A percentile compares a stretch with the other conserved stretches of the same genome.
Conservation (phyloP, 2,888 invertebrate species). For the Gnatocerus cornutus region DNA sequence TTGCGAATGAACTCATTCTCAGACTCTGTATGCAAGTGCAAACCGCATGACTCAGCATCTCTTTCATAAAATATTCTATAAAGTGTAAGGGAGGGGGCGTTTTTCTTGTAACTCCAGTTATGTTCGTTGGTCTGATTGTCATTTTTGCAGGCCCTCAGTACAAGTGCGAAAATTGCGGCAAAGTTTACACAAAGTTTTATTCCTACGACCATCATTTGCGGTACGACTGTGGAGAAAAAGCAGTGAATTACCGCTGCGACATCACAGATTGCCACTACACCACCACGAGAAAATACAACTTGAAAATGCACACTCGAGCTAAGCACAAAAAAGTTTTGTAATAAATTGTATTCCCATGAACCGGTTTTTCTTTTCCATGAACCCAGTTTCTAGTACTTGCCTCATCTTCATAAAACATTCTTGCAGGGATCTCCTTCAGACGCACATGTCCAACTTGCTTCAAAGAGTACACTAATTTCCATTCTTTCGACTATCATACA, state of each 20-base stretch:
- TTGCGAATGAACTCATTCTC: no score
- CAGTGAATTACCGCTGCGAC: constrained; percentile 12
- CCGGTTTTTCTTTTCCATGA: constrained; percentile 3
- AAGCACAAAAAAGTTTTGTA: constrained; percentile 28
- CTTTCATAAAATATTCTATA: constrained; percentile 18
- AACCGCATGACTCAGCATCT: constrained; percentile 3
- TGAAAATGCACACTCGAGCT: constrained; percentile 26
- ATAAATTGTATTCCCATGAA: neutral
- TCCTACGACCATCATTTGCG: constrained; percentile 38
- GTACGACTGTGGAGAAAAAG: constrained; percentile 39
- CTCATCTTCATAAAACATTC: neutral
- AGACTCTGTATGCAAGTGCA: neutral
- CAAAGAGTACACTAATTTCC: constrained; percentile 17
- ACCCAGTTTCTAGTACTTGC: neutral
- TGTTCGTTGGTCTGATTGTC: constrained; percentile 4
- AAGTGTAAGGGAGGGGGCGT: constrained; percentile 16
- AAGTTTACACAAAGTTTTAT: constrained; percentile 26
- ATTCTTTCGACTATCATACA: constrained; percentile 30
- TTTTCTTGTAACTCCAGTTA: neutral
- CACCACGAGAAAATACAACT: constrained; percentile 32
- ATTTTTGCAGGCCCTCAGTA: constrained; percentile 29
- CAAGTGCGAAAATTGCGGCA: constrained; percentile 36
- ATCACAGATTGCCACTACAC: constrained; percentile 13
- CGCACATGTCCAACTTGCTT: constrained; percentile 1
- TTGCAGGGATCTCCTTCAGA: constrained; percentile 7